These are phyloP conservation scores for Microchirus variegatus DNA, from an alignment of 2,797 vertebrate genomes.

Conservation along the genomic window DNA sequence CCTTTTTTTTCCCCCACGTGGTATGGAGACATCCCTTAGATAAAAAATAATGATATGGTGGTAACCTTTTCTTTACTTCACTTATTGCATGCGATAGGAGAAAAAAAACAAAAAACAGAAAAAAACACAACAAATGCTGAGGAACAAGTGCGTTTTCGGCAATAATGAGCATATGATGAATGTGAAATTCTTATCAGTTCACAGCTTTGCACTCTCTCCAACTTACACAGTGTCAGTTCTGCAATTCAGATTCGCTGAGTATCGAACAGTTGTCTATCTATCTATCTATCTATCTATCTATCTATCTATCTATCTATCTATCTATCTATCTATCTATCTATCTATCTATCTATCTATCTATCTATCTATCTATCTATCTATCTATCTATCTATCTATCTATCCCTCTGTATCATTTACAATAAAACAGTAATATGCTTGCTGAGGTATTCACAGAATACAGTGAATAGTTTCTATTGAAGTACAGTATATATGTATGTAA, in stretches of 20 bases:
- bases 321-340: slow-evolving; percentile 56
- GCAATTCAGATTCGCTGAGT: slow-evolving; percentile 85
- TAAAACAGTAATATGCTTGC: slow-evolving; percentile 76
- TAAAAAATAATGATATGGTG: slow-evolving; percentile 76
- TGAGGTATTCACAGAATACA: slow-evolving; percentile 89
- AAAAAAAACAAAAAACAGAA: slow-evolving; percentile 51
- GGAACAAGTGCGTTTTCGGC: slow-evolving; percentile 73
- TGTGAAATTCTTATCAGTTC: slow-evolving; percentile 75
- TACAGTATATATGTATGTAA: slow-evolving; percentile 71
- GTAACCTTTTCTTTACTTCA: slow-evolving; percentile 74
- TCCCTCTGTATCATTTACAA: slow-evolving; percentile 71
- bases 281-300: slow-evolving; percentile 70
- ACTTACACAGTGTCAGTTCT: slow-evolving; percentile 95
- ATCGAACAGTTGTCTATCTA: slow-evolving; percentile 68
- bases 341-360: too few species aligned
- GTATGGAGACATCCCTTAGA: slow-evolving; percentile 73
- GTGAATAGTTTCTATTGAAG: slow-evolving; percentile 74
- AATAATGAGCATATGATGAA: slow-evolving; percentile 60
- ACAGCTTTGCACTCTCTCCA: slow-evolving; percentile 86
- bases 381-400: slow-evolving; percentile 56
- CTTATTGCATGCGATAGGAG: slow-evolving; percentile 84
- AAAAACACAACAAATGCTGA: too few species aligned
- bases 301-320: slow-evolving; percentile 69
- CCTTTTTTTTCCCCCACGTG: slow-evolving; percentile 67
- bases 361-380: too few species aligned